These are phyloP conservation scores for Drosophila robusta DNA, from an alignment of 2,888 invertebrate species.

Conservation along the genomic window DNA sequence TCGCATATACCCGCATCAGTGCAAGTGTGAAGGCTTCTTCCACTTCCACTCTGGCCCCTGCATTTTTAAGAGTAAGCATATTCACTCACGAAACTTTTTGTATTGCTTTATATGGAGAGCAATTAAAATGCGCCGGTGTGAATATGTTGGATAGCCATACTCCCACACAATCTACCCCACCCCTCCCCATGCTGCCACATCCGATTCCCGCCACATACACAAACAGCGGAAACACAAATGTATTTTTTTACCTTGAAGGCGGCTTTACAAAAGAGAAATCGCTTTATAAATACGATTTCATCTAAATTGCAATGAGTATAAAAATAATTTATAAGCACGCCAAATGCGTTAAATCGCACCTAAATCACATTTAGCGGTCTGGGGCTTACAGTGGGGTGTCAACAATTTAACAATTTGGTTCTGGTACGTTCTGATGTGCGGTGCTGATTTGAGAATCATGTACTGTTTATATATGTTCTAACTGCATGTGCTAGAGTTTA, in stretches of 20 bases:
- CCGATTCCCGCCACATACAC: not conserved
- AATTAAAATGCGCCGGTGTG: constrained; percentile 60
- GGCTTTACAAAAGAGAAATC: constrained; percentile 35
- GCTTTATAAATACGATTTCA: constrained; percentile 50
- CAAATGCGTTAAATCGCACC: constrained; percentile 42
- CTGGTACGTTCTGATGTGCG: constrained; percentile 1
- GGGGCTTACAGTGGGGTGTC: constrained; percentile 15
- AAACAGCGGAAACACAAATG: constrained; percentile 14
- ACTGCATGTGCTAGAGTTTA: constrained; percentile 10
- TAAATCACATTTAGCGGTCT: constrained; percentile 50
- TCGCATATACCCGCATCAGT: not conserved
- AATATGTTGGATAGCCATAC: constrained; percentile 13
- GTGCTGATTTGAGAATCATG: constrained; percentile 13
- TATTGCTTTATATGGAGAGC: constrained; percentile 38
- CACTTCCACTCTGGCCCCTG: not conserved
- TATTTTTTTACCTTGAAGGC: constrained; percentile 23
- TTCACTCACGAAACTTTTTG: constrained; percentile 30
- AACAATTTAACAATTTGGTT: constrained; percentile 29
- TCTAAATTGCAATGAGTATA: constrained; percentile 63
- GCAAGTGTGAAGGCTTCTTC: not conserved
- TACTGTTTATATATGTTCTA: constrained; percentile 15
- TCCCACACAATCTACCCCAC: not conserved
- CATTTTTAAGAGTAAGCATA: constrained; percentile 3
- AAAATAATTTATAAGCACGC: constrained; percentile 61
- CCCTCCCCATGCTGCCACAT: not conserved